Evolutionary conservation across 2,888 invertebrate species (phyloP).

Genomic region (Leptarthrus brevirostris): DNA sequence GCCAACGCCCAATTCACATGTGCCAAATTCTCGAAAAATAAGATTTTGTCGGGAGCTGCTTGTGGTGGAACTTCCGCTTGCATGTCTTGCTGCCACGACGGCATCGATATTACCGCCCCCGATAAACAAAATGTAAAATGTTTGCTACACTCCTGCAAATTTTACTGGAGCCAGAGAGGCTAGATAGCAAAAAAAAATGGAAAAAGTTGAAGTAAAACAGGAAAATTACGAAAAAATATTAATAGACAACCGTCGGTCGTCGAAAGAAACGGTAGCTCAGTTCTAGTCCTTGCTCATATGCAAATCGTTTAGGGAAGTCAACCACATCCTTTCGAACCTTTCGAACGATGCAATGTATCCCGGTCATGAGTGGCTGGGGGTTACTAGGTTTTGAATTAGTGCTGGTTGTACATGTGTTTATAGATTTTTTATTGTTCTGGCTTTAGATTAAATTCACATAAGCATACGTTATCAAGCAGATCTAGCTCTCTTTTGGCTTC

Average conservation of each 20-base stretch:
- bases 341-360: no score
- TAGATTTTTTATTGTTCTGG: neutral
- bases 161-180: neutral
- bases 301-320: neutral
- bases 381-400: neutral
- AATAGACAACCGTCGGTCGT: constrained; percentile 2
- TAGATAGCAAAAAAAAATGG: neutral
- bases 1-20: neutral
- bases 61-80: neutral
- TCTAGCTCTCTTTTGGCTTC: neutral
- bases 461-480: neutral
- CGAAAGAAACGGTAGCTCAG: no score
- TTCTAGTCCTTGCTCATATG: constrained; percentile 6
- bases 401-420: constrained; percentile 6
- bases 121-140: constrained; percentile 15
- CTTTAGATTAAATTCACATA: constrained; percentile 16
- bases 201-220: constrained; percentile 13
- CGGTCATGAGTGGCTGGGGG: no score
- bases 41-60: constrained; percentile 7
- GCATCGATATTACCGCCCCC: neutral
- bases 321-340: neutral
- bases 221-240: constrained; percentile 34
- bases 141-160: constrained; percentile 1
- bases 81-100: neutral
- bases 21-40: constrained; percentile 13